Base-by-base conservation (phyloP, 92 coral and sea anemone species). In the Palythoa heliodiscus region DNA sequence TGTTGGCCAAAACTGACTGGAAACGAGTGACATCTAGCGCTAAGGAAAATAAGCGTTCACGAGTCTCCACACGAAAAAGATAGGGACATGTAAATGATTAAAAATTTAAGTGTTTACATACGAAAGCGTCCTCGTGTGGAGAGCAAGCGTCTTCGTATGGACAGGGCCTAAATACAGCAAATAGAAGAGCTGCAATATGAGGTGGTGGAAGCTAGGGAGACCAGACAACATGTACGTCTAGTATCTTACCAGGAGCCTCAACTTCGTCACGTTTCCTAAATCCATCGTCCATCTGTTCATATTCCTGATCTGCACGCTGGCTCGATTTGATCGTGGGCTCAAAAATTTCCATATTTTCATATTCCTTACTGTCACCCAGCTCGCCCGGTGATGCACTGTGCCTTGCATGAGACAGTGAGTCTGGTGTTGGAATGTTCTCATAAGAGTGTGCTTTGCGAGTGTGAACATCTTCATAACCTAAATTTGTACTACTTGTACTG, bases 191-290 rank as follows among this genome's bases (percentile, higher is more conserved):
- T 20, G 69, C 11, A 2, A 5, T 19, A n/a, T 19, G 11, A 63
- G 69, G 8, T 19, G 69, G 24, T 5, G 11, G 4, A 63, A 63
- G 69, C 35, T 29, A 29, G 11, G 69, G 69, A 9, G 69, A 19
- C 19, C 8, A 19, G 69, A 23, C 5, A 63, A 19, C 19, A 4
- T 63, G 0, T 63, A 37, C 7, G 1, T 77, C 15, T 61, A 10
- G 58, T 35, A 50, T 52, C 84, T 80, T 52, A 80, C 84, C 74
- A 6, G 84, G 73, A 13, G 48, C 84, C 9, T 80, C 74, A 3
- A n/a, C 22, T 15, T 63, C 72, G 29, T 66, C 84, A 19, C 22
- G 40, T 23, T 66, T 66, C 64, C 58, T 70, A 25, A 53, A 29
- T 25, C 39, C 73, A 2, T 80, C 84, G 7, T 15, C 23, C 84